A percentile compares a stretch with the other conserved stretches of the same genome.
phyloP scores from a whole-genome alignment of 2,888 invertebrate genomes.

The Petrophora chlorosata region DNA sequence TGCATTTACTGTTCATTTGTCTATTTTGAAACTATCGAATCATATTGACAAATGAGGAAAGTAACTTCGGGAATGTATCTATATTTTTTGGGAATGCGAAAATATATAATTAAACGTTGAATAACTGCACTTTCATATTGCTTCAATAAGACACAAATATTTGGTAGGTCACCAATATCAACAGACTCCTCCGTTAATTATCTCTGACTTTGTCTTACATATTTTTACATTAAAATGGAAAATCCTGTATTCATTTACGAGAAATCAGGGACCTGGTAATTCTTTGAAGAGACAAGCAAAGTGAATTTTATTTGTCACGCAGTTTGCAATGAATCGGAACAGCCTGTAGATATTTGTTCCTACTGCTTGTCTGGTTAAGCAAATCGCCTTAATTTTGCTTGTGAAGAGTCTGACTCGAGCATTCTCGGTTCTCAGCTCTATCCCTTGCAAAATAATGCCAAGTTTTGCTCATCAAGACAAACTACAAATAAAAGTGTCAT shows the following conservation, averaged over 20 bases:
- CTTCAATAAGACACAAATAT: constrained; percentile 14
- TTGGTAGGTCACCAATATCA: not conserved
- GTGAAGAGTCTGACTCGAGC: not conserved
- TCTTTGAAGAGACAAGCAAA: too few species aligned
- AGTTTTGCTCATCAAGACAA: constrained; percentile 12
- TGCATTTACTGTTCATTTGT: constrained; percentile 29
- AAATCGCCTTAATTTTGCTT: not conserved
- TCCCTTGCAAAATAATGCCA: not conserved
- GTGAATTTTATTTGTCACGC: too few species aligned
- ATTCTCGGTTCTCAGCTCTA: not conserved
- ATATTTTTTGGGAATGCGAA: constrained; percentile 17
- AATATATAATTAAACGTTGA: constrained; percentile 23
- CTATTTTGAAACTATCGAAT: constrained; percentile 25
- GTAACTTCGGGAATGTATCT: not conserved
- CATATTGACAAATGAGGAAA: constrained; percentile 15
- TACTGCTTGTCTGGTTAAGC: constrained; percentile 6
- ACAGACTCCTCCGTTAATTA: not conserved
- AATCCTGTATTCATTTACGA: too few species aligned
- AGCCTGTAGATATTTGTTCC: constrained; percentile 11
- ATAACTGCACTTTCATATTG: constrained; percentile 17
- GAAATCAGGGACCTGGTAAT: too few species aligned
- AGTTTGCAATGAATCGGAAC: not conserved
- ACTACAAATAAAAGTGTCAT: constrained; percentile 15
- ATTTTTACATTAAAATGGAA: too few species aligned
- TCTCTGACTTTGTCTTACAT: too few species aligned